Base-by-base conservation (phyloP, 2,888 invertebrate genomes). In the Adineta ricciae region DNA sequence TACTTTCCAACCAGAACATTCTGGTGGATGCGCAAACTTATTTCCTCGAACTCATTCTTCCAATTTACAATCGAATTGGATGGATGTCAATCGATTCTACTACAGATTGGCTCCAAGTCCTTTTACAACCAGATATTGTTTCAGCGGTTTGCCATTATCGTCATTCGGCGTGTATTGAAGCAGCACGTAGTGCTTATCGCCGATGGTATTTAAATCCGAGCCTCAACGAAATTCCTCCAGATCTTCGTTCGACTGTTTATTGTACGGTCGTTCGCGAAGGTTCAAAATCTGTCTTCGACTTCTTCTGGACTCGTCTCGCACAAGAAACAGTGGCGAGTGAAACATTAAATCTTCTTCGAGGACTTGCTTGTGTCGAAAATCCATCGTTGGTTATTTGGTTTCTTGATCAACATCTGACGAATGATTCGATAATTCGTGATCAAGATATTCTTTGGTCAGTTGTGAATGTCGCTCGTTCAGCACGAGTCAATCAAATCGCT, bases 351-450 rank as follows among this genome's bases (percentile, higher is more conserved):
- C 27, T 85, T 32, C 64, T 84, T 24, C 1, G 19, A 24, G 86
- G 64, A 8, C 49, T 86, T 46, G n/a, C 86, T 0, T 86, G 86
- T n/a, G 73, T 83, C 38, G 38, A 52, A 84, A 84, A 86, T 38
- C 54, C 46, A 38, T 84, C 82, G 36, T 46, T 84, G 21, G 49
- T 56, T 38, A 38, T 56, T 21, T 78, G 64, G 38, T 86, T 84
- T 64, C 82, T 86, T 14, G 83, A 86, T 38, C 38, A 84, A 54
- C 84, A 84, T 56, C 49, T 86, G 14, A 72, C 1, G 11, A 41
- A 84, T 83, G 73, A 46, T 14, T 78, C 82, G 2, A 46, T 24
- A 7, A 83, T 83, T 56, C 78, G 86, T 56, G 82, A 83, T 54
- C 86, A 86, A 86, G 86, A 86, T 83, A 32, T 38, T 9, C 16